Base-by-base conservation (phyloP, 1,140 invertebrate genomes). In the Drosophila guanche region DNA sequence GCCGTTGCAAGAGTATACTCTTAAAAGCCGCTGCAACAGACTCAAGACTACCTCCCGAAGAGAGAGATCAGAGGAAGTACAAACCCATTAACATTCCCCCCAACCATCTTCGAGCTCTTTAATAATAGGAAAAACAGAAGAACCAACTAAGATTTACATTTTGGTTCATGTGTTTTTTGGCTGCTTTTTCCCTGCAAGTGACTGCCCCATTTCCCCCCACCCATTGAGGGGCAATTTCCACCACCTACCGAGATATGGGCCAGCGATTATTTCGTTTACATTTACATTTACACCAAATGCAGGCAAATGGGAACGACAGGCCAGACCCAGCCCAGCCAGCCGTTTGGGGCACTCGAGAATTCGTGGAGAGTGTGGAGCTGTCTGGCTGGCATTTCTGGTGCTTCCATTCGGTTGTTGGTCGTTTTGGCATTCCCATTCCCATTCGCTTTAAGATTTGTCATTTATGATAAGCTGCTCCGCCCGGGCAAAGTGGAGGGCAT, bases 251-350 rank as follows among this genome's bases (percentile, higher is more conserved):
- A 81, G 74, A 81, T 83, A 65, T 75, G 71, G 57, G 54, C 63
- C 4, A n/a, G 69, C 68, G 79, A 81, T 81, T 81, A 83, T 83
- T 74, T 83, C 75, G 79, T 74, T 81, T 83, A 69, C 79, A 78
- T 83, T 81, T 83, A 68, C 65, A 68, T 68, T 68, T 68, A 81
- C 78, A 77, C 73, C 79, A 68, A 73, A 60, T 83, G 69, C 79
- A 83, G 62, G 61, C 57, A 78, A 81, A 83, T 83, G 77, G 73
- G 58, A 68, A 43, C 66, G 16, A 20, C 22, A 62, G 61, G n/a
- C 48, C 16, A 20, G 16, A 20, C 16, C 16, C 16, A 20, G 16
- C 16, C 16, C 16, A 52, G 55, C 33, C 52, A 27, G 25, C 48
- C 51, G 67, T 66, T 80, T 65, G 27, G 46, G 52, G 56, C 51